Evolutionary conservation across 2,797 vertebrate species (phyloP), one percentile per base, ranked within the genome.

Genomic region (Arnoldichthys spilopterus): DNA sequence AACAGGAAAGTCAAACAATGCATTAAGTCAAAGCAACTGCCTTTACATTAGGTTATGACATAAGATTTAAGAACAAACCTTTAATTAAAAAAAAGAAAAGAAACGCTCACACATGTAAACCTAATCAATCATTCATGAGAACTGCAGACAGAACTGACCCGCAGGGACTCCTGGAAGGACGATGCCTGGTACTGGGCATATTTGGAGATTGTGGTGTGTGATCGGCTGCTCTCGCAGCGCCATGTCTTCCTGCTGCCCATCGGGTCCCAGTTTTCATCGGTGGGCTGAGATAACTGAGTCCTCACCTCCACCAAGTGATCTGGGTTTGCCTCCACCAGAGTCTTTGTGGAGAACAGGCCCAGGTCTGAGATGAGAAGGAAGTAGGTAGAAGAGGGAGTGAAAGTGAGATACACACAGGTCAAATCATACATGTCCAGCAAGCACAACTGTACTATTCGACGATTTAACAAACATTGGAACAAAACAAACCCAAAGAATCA

Each of bases 101-200:
- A 74, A 34, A 8, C 24, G 8, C 30, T 64, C 18, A 20, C 15
- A 64, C 20, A 64, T 11, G 16, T 15, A n/a, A 64, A 40, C 26
- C 8, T 4, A 40, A 3, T 40, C 6, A 72, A 24, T 7, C 28
- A 47, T 15, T 34, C 9, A 18, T 11, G 61, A 66, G 32, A 9
- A 71, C 2, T 20, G 3, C 16, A 32, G 28, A 8, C 28, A 54
- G 37, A 53, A 93, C 95, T 94, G 85, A 99, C 97, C 93, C 96
- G 92, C 81, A 99, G 92, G 47, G 97, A 99, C 91, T 99, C 98
- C 93, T 99, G 98, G 93, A 99, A 99, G 77, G 97, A 98, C 2
- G 97, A 96, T 32, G 98, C 98, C 92, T 99, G 98, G 90, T 99
- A 99, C 88, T 99, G 98, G 86, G 98, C 97, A 82, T 98, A 99